Percentiles rank a stretch among this genome's conserved stretches.
Evolutionary conservation across 2,888 invertebrate genomes (phyloP).

Genomic region (Cyaniris semiargus): DNA sequence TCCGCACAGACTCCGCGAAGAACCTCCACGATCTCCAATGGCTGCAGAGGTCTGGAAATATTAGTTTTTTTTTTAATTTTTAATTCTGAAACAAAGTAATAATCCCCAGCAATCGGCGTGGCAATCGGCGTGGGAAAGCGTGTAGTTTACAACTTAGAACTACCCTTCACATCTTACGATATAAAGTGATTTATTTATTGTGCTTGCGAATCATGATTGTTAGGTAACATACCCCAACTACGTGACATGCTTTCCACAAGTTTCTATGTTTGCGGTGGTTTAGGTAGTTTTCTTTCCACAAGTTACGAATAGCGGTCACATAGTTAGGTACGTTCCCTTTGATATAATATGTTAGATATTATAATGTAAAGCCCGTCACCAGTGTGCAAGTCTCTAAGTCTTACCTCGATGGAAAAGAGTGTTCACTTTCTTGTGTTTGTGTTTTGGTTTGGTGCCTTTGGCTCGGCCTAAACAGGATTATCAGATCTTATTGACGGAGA

Average conservation of each 20-base stretch:
- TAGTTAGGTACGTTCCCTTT: not conserved
- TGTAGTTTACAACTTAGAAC: not conserved
- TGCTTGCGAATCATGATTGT: not conserved
- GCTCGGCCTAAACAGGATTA: slow-evolving; percentile 14
- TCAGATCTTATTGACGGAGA: not conserved
- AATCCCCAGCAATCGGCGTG: not conserved
- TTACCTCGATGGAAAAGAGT: not conserved
- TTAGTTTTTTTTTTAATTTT: not conserved
- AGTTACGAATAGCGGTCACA: not conserved
- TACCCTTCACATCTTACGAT: not conserved
- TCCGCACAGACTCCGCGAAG: slow-evolving; percentile 80
- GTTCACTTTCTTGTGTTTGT: slow-evolving; percentile 13
- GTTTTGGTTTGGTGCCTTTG: slow-evolving; percentile 22
- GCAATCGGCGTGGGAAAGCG: not conserved
- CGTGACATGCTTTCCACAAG: not conserved
- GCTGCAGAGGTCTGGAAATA: slow-evolving; percentile 76
- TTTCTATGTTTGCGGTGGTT: not conserved
- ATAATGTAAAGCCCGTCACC: slow-evolving; percentile 32
- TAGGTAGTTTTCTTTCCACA: not conserved
- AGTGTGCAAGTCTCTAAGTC: slow-evolving; percentile 11
- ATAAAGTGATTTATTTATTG: not conserved
- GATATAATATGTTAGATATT: not conserved
- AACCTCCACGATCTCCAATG: slow-evolving; percentile 83
- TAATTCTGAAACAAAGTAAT: not conserved
- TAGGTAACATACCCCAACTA: not conserved